Base-by-base conservation (phyloP, 2,888 invertebrate species). In the Phymatocera aterrima region DNA sequence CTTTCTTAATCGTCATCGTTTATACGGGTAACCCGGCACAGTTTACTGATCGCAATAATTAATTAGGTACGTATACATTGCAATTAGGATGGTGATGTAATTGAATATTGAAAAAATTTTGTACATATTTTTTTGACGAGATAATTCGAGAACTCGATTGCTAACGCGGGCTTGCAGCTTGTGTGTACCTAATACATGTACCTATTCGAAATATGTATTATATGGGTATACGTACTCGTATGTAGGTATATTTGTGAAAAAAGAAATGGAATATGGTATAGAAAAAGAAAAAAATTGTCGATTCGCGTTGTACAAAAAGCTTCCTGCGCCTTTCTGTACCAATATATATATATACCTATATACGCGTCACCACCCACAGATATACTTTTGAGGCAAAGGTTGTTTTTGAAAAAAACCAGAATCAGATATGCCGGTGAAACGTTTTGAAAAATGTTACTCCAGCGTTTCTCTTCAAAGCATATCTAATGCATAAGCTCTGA, bases 401-500 rank as follows among this genome's bases (percentile, higher is more conserved):
- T 12, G 21, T 18, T 57, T 57, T 57, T 57, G 28, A 57, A 57
- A n/a, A n/a, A n/a, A 57, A 57, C 57, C 57, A 28, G n/a, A n/a
- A n/a, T 57, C 15, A 15, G 15, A 24, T 57, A 18, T 57, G n/a
- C n/a, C n/a, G n/a, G 57, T 57, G 57, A 57, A 57, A 57, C 57
- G 57, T 57, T 57, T 57, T 57, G 57, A 57, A 28, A 40, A 57
- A 12, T 57, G 24, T 18, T 51, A 51, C 51, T 8, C 12, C 24
- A 51, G 51, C 10, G 21, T 21, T 51, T 51, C 51, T 51, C 51
- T 51, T n/a, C 21, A 51, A 51, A 51, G 51, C 51, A 51, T 51
- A 21, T n/a, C n/a, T n/a, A n/a, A n/a, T n/a, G n/a, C n/a, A n/a
- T n/a, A 21, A 51, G 24, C 21, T 31, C 64, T n/a, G n/a, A n/a